Evolutionary conservation across 2,797 vertebrate species (phyloP).

Genomic region (Valencia hispanica): DNA sequence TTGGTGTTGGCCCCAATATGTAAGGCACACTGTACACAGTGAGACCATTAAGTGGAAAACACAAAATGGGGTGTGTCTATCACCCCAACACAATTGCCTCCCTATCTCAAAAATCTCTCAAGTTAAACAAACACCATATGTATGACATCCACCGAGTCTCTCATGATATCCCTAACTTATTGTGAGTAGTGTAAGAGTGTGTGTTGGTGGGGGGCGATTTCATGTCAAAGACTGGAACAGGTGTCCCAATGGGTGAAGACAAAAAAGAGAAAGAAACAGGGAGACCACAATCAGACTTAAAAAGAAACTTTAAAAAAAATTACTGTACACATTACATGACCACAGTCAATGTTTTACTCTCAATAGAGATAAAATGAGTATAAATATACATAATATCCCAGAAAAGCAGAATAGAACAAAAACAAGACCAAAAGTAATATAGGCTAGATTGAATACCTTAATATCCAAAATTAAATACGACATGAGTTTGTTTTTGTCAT

Average conservation of each 20-base stretch:
- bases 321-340: too few relatives aligned
- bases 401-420: not conserved
- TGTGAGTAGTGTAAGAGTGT: not conserved
- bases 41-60: too few relatives aligned
- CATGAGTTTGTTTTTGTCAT: not conserved
- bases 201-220: not conserved
- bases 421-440: not conserved
- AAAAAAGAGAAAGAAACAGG: not conserved
- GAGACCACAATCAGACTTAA: not conserved
- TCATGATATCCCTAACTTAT: too few relatives aligned
- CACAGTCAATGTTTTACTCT: not conserved
- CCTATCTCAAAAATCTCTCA: too few relatives aligned
- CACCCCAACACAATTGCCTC: too few relatives aligned
- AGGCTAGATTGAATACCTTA: not conserved
- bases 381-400: not conserved
- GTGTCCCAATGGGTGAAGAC: not conserved
- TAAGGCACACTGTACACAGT: too few relatives aligned
- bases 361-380: not conserved
- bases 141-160: too few relatives aligned
- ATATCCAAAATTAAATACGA: not conserved
- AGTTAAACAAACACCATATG: too few relatives aligned
- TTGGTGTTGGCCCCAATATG: too few relatives aligned
- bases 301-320: not conserved
- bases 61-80: too few relatives aligned
- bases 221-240: not conserved